Conservation (phyloP, 2,888 invertebrate genomes). For the Seira ritae region DNA sequence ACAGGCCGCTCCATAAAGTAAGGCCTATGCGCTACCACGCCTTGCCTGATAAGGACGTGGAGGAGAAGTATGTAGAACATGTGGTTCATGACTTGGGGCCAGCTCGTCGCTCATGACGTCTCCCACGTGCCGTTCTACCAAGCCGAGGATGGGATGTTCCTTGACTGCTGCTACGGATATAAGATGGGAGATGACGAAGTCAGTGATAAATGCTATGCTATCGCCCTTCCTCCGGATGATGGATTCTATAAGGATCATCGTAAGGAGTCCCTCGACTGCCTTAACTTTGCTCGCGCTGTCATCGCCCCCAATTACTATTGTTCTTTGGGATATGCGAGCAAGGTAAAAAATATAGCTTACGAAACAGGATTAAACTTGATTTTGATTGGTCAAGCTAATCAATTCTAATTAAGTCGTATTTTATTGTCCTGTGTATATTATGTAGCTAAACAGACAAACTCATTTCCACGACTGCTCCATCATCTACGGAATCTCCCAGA, state of each 20-base stretch:
- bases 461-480: slow-evolving; percentile 67
- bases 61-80: slow-evolving; percentile 64
- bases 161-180: slow-evolving; percentile 72
- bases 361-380: background rate
- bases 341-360: slow-evolving; percentile 58
- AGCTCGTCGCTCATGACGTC: slow-evolving; percentile 68
- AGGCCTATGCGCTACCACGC: slow-evolving; percentile 62
- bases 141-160: slow-evolving; percentile 66
- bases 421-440: slow-evolving; percentile 14
- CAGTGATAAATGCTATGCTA: slow-evolving; percentile 70
- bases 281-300: slow-evolving; percentile 70
- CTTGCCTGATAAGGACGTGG: slow-evolving; percentile 70
- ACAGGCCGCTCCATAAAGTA: slow-evolving; percentile 60
- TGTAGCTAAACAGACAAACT: slow-evolving; percentile 67
- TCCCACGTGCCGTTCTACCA: slow-evolving; percentile 71
- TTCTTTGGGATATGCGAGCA: slow-evolving; percentile 69
- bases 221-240: slow-evolving; percentile 65
- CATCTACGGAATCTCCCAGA: slow-evolving; percentile 64
- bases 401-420: background rate
- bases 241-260: slow-evolving; percentile 63
- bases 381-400: background rate
- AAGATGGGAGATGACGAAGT: slow-evolving; percentile 68
- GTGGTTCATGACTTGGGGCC: slow-evolving; percentile 66
- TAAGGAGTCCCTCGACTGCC: slow-evolving; percentile 57
- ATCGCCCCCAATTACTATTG: slow-evolving; percentile 70